These are phyloP conservation scores for Fundulus diaphanus DNA, from an alignment of 2,797 vertebrate genomes.

Conservation along the genomic window DNA sequence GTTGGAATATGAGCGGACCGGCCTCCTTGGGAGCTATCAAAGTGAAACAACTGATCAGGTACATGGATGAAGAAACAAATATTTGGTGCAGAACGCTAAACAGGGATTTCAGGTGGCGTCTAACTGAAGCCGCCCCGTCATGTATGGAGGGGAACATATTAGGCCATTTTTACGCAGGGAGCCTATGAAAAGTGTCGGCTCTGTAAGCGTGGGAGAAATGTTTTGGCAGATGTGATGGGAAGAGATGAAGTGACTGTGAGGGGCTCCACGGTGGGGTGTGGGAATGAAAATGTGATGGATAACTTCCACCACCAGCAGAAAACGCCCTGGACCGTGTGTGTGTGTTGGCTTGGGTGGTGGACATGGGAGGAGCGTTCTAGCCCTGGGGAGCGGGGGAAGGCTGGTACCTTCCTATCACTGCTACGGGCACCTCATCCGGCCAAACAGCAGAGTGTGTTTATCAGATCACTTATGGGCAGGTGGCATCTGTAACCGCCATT, in stretches of 20 bases:
- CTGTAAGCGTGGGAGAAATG: constrained; percentile 68
- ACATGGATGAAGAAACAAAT: neutral
- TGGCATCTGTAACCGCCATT: neutral
- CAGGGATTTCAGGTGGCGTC: neutral
- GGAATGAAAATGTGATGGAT: constrained; percentile 71
- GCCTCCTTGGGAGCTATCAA: neutral
- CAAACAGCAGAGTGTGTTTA: constrained; percentile 47
- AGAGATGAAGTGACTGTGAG: constrained; percentile 71
- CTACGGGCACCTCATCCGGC: constrained; percentile 42
- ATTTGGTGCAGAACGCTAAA: neutral
- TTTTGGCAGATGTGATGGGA: constrained; percentile 72
- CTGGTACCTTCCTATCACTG: constrained; percentile 52
- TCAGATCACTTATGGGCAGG: constrained; percentile 28
- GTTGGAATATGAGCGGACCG: neutral
- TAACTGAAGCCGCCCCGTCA: constrained; percentile 7
- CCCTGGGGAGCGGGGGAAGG: constrained; percentile 17
- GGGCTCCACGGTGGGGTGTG: constrained; percentile 42
- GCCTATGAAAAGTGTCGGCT: constrained; percentile 29
- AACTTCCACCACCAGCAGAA: constrained; percentile 62
- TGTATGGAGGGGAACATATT: constrained; percentile 31
- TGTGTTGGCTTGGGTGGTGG: constrained; percentile 4
- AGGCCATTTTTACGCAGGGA: constrained; percentile 12
- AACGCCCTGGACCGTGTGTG: constrained; percentile 21
- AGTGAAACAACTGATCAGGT: neutral
- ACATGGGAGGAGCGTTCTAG: constrained; percentile 9